phyloP scores from a whole-genome alignment of 2,113 vertebrate genomes.

The Neolamprologus sp. region DNA sequence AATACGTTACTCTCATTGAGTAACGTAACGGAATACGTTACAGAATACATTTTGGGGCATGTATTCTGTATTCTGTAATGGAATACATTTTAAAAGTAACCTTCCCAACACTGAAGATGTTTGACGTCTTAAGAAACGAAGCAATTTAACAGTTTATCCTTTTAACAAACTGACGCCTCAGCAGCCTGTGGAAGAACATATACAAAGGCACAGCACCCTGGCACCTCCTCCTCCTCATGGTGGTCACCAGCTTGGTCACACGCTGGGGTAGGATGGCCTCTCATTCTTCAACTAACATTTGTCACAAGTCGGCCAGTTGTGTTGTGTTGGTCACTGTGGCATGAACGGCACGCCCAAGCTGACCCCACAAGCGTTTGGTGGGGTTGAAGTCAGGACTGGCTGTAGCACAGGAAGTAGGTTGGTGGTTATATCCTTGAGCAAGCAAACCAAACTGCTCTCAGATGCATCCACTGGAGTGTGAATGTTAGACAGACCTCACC shows the following conservation, averaged over 20 bases:
- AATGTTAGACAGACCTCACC: background rate
- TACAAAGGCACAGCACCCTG: background rate
- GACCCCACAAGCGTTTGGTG: background rate
- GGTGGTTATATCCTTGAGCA: background rate
- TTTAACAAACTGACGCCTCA: background rate
- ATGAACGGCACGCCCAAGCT: background rate
- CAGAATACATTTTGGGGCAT: background rate
- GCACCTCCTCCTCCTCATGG: background rate
- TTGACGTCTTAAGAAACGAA: background rate
- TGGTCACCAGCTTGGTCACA: background rate
- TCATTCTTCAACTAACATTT: background rate
- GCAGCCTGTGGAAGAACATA: background rate
- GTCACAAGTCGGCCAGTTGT: background rate
- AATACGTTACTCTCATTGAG: background rate
- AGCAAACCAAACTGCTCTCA: background rate
- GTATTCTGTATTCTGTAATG: fast-evolving
- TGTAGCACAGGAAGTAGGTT: background rate
- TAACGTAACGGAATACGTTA: fast-evolving
- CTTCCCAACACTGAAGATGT: background rate
- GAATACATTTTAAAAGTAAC: background rate
- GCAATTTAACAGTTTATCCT: background rate
- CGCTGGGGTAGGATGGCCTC: fast-evolving
- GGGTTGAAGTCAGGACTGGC: background rate
- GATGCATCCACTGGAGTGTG: fast-evolving
- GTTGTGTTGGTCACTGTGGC: background rate